Evolutionary conservation across 2,797 vertebrate genomes (phyloP).

Genomic region (Cercopithecus hamlyni): DNA sequence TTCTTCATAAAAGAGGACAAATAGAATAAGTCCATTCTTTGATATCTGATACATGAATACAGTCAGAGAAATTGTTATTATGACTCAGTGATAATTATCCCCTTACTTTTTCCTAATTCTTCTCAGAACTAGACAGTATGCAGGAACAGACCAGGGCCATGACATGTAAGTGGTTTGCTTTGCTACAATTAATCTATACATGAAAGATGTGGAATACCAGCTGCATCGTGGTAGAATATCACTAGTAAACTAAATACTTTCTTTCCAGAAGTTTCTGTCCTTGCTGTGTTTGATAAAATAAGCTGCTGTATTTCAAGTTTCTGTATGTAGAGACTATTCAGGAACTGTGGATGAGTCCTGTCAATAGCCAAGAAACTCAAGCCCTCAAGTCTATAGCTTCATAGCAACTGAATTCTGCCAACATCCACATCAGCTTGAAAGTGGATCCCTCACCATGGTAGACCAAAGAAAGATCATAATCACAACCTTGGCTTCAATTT

Average conservation of each 20-base stretch:
- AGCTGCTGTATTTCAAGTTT: neutral
- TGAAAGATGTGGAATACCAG: neutral
- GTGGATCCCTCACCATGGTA: neutral
- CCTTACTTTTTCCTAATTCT: neutral
- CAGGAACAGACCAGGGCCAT: neutral
- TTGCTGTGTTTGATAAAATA: neutral
- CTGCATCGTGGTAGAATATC: neutral
- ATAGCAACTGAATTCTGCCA: neutral
- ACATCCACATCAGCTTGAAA: neutral
- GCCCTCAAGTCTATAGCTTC: fast-evolving
- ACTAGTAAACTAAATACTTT: neutral
- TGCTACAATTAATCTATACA: neutral
- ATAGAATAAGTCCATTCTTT: neutral
- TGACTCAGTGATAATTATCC: neutral
- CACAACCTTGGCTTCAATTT: neutral
- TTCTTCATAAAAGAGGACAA: neutral
- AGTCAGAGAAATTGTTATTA: neutral
- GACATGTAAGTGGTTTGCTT: neutral
- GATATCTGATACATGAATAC: neutral
- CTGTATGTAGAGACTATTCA: neutral
- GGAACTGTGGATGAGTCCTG: neutral
- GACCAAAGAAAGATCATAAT: neutral
- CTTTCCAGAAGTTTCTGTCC: neutral
- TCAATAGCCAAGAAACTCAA: neutral
- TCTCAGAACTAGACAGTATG: neutral